A percentile compares a stretch with the other conserved stretches of the same genome.
phyloP scores from a whole-genome alignment of 1,140 invertebrate genomes.

The Microvelia longipes region DNA sequence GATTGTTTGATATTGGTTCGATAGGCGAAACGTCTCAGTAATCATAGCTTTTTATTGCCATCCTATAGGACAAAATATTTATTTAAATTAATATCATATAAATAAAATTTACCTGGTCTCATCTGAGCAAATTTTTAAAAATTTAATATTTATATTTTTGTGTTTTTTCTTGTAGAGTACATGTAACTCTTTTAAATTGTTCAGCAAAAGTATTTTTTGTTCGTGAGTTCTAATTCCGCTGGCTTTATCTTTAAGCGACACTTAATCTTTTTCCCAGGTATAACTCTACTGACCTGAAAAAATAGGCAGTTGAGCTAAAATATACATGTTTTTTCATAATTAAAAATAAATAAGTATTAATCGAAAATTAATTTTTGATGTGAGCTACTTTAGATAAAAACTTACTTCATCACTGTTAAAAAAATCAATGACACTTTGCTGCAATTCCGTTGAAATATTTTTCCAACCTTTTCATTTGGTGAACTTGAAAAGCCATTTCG shows the following conservation, averaged over 20 bases:
- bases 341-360: no score
- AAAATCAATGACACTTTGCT: neutral
- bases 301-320: no score
- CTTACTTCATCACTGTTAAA: no score
- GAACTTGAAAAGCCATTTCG: neutral
- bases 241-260: neutral
- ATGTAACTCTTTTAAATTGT: neutral
- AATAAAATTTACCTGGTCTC: no score
- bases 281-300: neutral
- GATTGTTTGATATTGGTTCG: no score
- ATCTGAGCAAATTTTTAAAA: constrained; percentile 18
- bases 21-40: no score
- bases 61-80: no score
- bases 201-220: neutral
- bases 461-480: neutral
- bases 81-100: no score
- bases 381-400: no score
- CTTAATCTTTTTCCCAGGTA: neutral
- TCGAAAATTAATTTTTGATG: no score
- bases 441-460: neutral
- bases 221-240: neutral
- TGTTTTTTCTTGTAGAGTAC: neutral
- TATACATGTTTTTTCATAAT: no score
- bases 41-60: no score
- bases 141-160: constrained; percentile 16